Percentiles rank a stretch among this genome's conserved stretches.
phyloP scores from a whole-genome alignment of 2,888 invertebrate genomes.

The Exocentrus adspersus region DNA sequence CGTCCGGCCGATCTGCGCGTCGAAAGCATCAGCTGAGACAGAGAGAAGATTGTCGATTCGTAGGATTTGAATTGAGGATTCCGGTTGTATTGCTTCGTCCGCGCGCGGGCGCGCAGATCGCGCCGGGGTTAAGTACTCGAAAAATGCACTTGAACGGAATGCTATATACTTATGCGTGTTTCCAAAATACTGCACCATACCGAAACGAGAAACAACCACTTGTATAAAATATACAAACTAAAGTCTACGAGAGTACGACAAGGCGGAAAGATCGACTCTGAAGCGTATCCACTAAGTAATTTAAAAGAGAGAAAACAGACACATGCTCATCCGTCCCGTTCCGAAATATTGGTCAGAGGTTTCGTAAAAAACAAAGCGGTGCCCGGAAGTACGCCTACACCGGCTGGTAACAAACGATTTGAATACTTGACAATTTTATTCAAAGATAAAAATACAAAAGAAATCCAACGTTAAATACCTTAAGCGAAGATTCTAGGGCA shows the following conservation, averaged over 20 bases:
- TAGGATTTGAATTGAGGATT: background rate
- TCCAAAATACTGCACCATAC: slow-evolving; percentile 46
- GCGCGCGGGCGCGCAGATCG: slow-evolving; percentile 31
- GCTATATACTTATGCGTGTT: slow-evolving; percentile 50
- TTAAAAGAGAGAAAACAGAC: slow-evolving; percentile 26
- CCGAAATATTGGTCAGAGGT: slow-evolving; percentile 32
- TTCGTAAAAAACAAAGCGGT: too few species aligned
- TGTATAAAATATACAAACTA: slow-evolving; percentile 46
- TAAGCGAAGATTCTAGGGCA: slow-evolving; percentile 44
- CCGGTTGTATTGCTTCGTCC: slow-evolving; percentile 1
- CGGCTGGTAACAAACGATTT: slow-evolving; percentile 38
- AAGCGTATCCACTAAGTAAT: slow-evolving; percentile 39
- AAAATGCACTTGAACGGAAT: slow-evolving; percentile 48
- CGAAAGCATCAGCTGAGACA: slow-evolving; percentile 21
- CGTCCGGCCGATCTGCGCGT: slow-evolving; percentile 25
- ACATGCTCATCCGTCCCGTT: slow-evolving; percentile 5
- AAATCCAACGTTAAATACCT: slow-evolving; percentile 45
- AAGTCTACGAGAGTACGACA: slow-evolving; percentile 41
- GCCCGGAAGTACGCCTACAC: too few species aligned
- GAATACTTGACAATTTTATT: slow-evolving; percentile 43
- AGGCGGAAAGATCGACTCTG: slow-evolving; percentile 40
- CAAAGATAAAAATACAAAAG: slow-evolving; percentile 41
- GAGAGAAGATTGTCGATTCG: slow-evolving; percentile 23
- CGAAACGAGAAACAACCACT: slow-evolving; percentile 36
- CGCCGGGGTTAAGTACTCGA: slow-evolving; percentile 29